Percentiles rank a stretch among this genome's conserved stretches.
phyloP scores from a whole-genome alignment of 2,888 invertebrate species.

The Urechis unicinctus region DNA sequence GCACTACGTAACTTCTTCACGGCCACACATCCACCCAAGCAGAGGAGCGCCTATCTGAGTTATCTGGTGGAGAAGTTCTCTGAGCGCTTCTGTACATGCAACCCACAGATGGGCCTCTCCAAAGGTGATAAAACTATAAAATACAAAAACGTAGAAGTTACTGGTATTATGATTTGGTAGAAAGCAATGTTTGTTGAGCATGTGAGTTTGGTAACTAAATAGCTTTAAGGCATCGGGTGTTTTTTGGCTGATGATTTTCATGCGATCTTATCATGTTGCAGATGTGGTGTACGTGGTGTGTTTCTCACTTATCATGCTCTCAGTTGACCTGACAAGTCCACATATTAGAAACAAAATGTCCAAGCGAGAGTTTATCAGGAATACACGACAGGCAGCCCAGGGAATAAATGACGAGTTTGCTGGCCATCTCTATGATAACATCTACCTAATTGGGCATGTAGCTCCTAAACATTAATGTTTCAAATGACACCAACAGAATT shows the following conservation, averaged over 20 bases:
- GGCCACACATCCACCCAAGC: conserved; percentile 51
- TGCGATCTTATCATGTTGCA: conserved; percentile 22
- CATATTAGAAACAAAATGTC: conserved; percentile 57
- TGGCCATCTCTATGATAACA: conserved; percentile 55
- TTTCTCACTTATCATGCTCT: conserved; percentile 54
- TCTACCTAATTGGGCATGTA: conserved; percentile 54
- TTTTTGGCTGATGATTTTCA: background rate
- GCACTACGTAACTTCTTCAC: conserved; percentile 52
- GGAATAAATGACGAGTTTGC: conserved; percentile 50
- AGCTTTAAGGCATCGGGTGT: background rate
- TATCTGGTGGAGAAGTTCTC: conserved; percentile 52
- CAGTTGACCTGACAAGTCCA: conserved; percentile 53
- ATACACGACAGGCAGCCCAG: conserved; percentile 50
- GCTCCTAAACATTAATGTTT: too few species aligned
- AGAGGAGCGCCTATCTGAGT: conserved; percentile 50
- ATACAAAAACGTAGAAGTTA: too few species aligned
- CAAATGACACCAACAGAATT: too few species aligned
- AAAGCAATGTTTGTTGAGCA: background rate
- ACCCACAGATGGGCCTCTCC: conserved; percentile 49
- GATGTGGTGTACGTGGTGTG: conserved; percentile 53
- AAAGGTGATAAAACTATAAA: conserved; percentile 48
- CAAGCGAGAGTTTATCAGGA: conserved; percentile 55
- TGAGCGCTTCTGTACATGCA: conserved; percentile 51
- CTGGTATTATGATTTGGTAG: background rate
- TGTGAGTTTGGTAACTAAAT: background rate